phyloP scores from a whole-genome alignment of 2,888 invertebrate genomes.

The Caenorhabditis sinica region DNA sequence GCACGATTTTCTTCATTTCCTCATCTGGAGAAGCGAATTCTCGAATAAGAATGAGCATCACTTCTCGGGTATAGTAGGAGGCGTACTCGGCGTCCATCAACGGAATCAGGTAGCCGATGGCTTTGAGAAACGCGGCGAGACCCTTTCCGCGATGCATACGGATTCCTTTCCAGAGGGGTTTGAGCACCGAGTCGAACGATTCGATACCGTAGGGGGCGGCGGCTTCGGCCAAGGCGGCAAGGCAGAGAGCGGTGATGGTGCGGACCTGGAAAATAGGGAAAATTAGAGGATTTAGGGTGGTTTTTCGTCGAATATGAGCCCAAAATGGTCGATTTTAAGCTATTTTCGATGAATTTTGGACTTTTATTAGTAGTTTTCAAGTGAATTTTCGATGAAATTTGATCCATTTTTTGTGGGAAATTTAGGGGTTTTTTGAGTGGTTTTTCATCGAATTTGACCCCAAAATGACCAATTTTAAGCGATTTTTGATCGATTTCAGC shows the following conservation, averaged over 20 bases:
- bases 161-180: slow-evolving; percentile 98
- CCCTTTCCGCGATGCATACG: slow-evolving; percentile 91
- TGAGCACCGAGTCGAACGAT: slow-evolving; percentile 98
- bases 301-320: not conserved
- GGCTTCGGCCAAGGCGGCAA: slow-evolving; percentile 98
- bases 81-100: slow-evolving; percentile 99
- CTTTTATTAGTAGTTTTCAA: too few relatives aligned
- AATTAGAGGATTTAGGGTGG: not conserved
- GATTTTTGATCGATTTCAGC: too few relatives aligned
- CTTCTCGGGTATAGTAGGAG: slow-evolving; percentile 99
- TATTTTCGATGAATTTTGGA: not conserved
- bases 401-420: too few relatives aligned
- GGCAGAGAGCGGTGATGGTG: slow-evolving; percentile 97
- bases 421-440: too few relatives aligned
- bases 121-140: slow-evolving; percentile 98
- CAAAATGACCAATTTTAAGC: too few relatives aligned
- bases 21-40: slow-evolving; percentile 99
- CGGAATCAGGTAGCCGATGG: slow-evolving; percentile 98
- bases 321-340: not conserved
- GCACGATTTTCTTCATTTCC: slow-evolving; percentile 99
- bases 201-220: slow-evolving; percentile 99
- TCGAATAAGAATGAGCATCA: slow-evolving; percentile 97
- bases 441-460: too few relatives aligned
- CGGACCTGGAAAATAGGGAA: slow-evolving; percentile 85
- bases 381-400: too few relatives aligned